Base-by-base conservation (phyloP, 1,140 invertebrate genomes). In the Harlomillsia oculata region DNA sequence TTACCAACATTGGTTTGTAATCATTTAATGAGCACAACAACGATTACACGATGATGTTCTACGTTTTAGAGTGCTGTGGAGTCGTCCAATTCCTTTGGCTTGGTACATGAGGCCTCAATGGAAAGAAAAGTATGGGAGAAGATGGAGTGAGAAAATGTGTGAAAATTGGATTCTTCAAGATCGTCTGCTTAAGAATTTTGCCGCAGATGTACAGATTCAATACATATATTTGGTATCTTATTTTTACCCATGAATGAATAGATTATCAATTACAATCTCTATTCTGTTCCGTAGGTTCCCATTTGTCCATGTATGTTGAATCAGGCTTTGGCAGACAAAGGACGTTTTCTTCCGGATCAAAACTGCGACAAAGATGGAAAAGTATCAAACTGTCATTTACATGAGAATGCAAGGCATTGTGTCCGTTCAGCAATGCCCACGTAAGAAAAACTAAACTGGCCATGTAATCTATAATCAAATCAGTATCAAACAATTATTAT, bases 21-120 rank as follows among this genome's bases (percentile, higher is more conserved):
- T 8, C 29, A 13, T 20, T 34, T 34, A 34, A 34, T 46, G 25
- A 18, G 11, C 28, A 46, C n/a, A 46, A n/a, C n/a, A n/a, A n/a
- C n/a, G n/a, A n/a, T n/a, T n/a, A n/a, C n/a, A n/a, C n/a, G n/a
- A n/a, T n/a, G n/a, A n/a, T n/a, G n/a, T n/a, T n/a, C n/a, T n/a
- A n/a, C n/a, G n/a, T n/a, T n/a, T 14, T 68, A 87, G 85, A 1
- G 72, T 84, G 1, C 72, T 94, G 2, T 96, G 91, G 91, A 91
- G 87, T 67, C 79, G 82, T 34, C 89, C 90, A 0, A 87, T 95
- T 63, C 91, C 92, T 0, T 70, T 96, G 3, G 89, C 75, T 0
- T 96, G 92, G 92, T 96, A 94, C 68, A 94, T 94, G 68, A 77
- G 76, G 0, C 79, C 82, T 1, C 89, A 94, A 70, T 96, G 90